Percentiles rank a stretch among this genome's conserved stretches.
Conservation (phyloP, 2,797 vertebrate genomes). For the Alauda arvensis region DNA sequence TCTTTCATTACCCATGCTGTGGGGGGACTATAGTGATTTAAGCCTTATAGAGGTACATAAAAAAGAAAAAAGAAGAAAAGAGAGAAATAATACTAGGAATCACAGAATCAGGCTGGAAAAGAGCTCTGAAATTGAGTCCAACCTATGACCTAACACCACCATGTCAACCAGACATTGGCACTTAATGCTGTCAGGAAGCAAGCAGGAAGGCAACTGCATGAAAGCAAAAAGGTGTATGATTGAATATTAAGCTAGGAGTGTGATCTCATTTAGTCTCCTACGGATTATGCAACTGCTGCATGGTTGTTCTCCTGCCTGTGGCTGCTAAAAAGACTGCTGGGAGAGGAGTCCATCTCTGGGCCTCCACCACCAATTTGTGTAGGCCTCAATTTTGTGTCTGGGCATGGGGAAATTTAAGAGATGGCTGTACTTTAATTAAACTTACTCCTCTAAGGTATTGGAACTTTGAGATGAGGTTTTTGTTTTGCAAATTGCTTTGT, state of each 20-base stretch:
- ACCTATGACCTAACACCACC: not conserved
- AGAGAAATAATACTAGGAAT: not conserved
- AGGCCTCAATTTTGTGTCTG: not conserved
- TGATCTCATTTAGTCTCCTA: not conserved
- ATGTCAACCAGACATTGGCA: not conserved
- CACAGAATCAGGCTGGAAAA: not conserved
- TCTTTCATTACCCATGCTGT: rapidly evolving
- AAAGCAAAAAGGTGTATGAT: not conserved
- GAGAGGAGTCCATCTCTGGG: not conserved
- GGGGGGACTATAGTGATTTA: not conserved
- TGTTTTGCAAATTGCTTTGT: not conserved
- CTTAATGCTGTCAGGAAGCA: not conserved
- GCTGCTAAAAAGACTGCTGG: not conserved
- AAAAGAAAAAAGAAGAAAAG: not conserved
- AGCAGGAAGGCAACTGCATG: rapidly evolving
- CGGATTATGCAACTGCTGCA: not conserved
- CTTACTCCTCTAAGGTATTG: not conserved
- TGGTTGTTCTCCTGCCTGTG: not conserved
- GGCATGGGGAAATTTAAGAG: not conserved
- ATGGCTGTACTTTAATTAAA: not conserved
- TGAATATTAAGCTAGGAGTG: not conserved
- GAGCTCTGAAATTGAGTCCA: not conserved
- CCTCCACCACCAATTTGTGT: not conserved
- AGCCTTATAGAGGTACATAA: not conserved
- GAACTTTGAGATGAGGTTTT: not conserved